Percentiles rank a stretch among this genome's conserved stretches.
phyloP scores from a whole-genome alignment of 2,797 vertebrate species.

The Rhodeus uyekii region DNA sequence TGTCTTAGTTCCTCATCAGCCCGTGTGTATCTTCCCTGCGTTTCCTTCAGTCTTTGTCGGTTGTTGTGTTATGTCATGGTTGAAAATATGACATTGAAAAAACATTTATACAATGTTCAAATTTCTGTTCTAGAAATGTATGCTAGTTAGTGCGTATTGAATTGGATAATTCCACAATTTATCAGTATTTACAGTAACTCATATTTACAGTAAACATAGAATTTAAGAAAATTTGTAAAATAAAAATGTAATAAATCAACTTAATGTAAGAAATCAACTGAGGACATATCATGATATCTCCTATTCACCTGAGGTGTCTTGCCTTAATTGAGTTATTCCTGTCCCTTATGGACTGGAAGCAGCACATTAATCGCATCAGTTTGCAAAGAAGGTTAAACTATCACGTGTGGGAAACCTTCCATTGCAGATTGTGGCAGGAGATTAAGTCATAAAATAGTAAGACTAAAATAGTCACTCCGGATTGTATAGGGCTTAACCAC shows the following conservation, averaged over 20 bases:
- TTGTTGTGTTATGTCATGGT: too few species aligned
- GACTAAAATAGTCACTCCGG: conserved; percentile 12
- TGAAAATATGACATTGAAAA: too few species aligned
- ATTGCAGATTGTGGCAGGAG: conserved; percentile 8
- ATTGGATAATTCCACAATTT: not conserved
- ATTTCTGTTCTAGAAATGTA: not conserved
- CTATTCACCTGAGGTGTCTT: not conserved
- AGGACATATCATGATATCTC: not conserved
- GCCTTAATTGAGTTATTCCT: not conserved
- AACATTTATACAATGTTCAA: not conserved
- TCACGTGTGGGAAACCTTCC: not conserved
- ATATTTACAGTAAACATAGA: not conserved
- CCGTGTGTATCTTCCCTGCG: too few species aligned
- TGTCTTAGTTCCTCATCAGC: too few species aligned
- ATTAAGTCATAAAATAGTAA: conserved; percentile 32
- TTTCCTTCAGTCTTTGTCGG: too few species aligned
- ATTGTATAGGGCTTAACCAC: conserved; percentile 19
- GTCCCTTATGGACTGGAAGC: not conserved
- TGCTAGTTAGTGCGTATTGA: not conserved
- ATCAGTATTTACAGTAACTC: too few species aligned
- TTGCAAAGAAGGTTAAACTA: not conserved
- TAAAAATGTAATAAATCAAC: not conserved
- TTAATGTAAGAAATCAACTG: not conserved
- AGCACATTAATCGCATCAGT: not conserved
- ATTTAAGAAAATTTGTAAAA: not conserved